Base-by-base conservation (phyloP, 2,888 invertebrate species). In the Sturmia bella region DNA sequence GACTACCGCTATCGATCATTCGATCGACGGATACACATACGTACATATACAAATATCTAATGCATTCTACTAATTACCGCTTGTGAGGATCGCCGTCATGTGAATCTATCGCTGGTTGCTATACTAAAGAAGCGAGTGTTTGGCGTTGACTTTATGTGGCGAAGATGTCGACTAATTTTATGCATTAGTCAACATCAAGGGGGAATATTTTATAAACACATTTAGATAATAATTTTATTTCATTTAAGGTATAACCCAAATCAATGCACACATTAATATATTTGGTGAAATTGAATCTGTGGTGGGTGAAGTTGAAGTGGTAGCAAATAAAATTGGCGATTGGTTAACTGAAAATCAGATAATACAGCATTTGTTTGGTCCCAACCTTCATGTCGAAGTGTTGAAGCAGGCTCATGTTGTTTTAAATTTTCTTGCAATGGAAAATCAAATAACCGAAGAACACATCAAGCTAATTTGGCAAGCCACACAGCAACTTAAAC, bases 331-430 rank as follows among this genome's bases (percentile, higher is more conserved):
- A 85, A 93, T 98, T 85, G 97, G 97, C 0, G 94, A 95, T 84
- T 98, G 98, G 98, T 92, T 98, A 19, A 95, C 96, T 0, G 94
- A 94, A 84, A 96, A 97, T 90, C 96, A 96, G 89, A 97, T 98
- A 83, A 96, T 98, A 85, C 95, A 97, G 86, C 97, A 98, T 89
- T 94, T 98, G 78, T 98, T 98, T 92, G 98, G 98, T n/a, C 98
- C 98, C 37, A 98, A 98, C 92, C 92, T 98, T 85, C 98, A 98
- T 91, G 98, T 98, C 48, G 98, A 98, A 86, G 94, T 97, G 13
- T 97, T 98, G 83, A 98, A 98, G 89, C 98, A 98, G 50, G 97
- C 98, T 84, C 98, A 98, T 91, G 95, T 97, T 87, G 96, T 98
- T 83, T 92, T 98, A 61, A 97, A 97, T 90, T 97, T 98, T 90